Base-by-base conservation (phyloP, 1,140 invertebrate genomes). In the Thaumetopoea pityocampa region DNA sequence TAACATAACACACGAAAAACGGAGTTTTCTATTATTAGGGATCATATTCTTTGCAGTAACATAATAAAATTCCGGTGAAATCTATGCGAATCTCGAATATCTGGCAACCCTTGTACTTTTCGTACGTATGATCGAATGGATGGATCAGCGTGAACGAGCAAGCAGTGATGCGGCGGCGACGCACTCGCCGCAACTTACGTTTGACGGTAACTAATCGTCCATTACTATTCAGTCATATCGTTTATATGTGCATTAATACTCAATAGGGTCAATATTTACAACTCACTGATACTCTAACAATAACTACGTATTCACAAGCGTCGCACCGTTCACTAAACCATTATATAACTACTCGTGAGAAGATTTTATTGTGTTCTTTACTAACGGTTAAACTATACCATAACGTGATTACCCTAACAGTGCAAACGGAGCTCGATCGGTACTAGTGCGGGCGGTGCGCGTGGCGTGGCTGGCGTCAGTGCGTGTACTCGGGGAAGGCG, bases 401-500 rank as follows among this genome's bases (percentile, higher is more conserved):
- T 52, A 52, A 53, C 38, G 50, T 54, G 52, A 56, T 60, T 65
- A 65, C 30, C 41, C 57, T 65, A 65, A 61, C 48, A 45, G 61
- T 61, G 61, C 53, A 51, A 50, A 55, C 46, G 50, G 46, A 52
- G 44, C 35, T 41, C 45, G 51, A 33, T 62, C 11, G 29, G 40
- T 18, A 24, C 24, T 12, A 9, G 24, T 12, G 37, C 42, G 35
- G 30, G 30, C 17, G 54, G 46, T 30, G 46, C 24, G 30, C 35
- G 35, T 41, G 38, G 46, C 49, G 19, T 22, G 38, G 37, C 33
- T n/a, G 46, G 38, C 45, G 76, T 81, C 78, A 84, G 81, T 83
- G 79, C 60, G 68, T 80, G 82, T 88, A 88, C 80, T 88, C 87
- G 52, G 87, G 87, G 74, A 87, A 88, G 58, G 87, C 82, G 60